Percentiles rank a stretch among this genome's conserved stretches.
Evolutionary conservation across 2,888 invertebrate species (phyloP).

Genomic region (Formica aserva): DNA sequence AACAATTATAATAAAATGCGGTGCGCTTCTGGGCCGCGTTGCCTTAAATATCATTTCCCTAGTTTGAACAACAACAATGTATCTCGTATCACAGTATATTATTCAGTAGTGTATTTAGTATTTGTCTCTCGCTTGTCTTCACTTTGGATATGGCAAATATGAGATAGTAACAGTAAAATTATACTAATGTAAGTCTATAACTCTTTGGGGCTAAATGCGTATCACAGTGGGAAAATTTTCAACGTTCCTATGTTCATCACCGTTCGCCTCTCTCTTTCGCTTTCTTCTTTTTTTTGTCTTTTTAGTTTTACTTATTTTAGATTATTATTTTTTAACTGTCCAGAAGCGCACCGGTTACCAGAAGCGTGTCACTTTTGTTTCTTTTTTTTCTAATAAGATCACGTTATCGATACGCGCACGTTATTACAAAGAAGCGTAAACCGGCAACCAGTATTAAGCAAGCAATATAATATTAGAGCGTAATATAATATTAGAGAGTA

Average conservation of each 20-base stretch:
- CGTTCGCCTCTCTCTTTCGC: constrained; percentile 18
- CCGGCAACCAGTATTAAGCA: constrained; percentile 79
- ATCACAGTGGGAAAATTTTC: constrained; percentile 84
- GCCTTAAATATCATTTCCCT: constrained; percentile 76
- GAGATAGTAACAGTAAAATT: constrained; percentile 84
- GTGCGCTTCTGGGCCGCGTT: constrained; percentile 77
- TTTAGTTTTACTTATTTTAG: constrained; percentile 62
- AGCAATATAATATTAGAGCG: constrained; percentile 66
- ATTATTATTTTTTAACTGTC: constrained; percentile 67
- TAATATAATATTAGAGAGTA: constrained; percentile 73
- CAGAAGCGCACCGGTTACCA: constrained; percentile 79
- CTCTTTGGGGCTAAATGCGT: constrained; percentile 85
- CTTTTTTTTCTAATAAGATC: constrained; percentile 61
- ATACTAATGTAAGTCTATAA: constrained; percentile 84
- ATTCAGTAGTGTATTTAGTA: constrained; percentile 82
- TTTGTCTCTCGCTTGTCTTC: constrained; percentile 78
- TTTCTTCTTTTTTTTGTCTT: constrained; percentile 63
- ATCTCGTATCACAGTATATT: constrained; percentile 84
- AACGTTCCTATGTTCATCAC: constrained; percentile 69
- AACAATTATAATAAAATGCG: constrained; percentile 77
- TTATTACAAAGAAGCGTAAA: constrained; percentile 75
- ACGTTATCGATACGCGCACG: constrained; percentile 69
- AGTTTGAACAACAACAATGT: constrained; percentile 84
- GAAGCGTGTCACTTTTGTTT: constrained; percentile 58
- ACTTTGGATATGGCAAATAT: constrained; percentile 85